Evolutionary conservation across 2,113 vertebrate species (phyloP).

Genomic region (Probosciger aterrimus): DNA sequence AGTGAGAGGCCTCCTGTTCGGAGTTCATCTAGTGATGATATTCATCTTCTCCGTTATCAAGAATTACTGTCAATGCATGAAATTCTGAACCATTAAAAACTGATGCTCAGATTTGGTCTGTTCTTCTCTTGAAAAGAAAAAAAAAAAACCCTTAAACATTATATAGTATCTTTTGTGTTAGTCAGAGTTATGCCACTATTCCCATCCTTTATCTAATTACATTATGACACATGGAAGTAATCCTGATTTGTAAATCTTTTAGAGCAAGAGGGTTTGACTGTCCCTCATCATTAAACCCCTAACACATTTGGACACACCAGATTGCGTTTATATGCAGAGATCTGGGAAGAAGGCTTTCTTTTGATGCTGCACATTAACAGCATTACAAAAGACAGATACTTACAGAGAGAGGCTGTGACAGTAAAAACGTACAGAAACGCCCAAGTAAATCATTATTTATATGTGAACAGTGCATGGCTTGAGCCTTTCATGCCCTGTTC

Average conservation of each 20-base stretch:
- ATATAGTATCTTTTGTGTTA: background rate
- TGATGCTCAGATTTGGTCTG: background rate
- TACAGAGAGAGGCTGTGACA: background rate
- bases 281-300: background rate
- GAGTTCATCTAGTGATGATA: background rate
- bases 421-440: background rate
- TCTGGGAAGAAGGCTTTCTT: background rate
- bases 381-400: background rate
- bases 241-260: background rate
- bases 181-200: background rate
- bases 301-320: background rate
- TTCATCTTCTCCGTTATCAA: background rate
- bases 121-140: background rate
- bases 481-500: background rate
- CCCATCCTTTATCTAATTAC: background rate
- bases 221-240: background rate
- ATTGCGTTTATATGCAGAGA: background rate
- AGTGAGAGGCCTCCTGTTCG: background rate
- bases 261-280: background rate
- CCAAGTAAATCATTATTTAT: background rate
- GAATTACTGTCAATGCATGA: background rate
- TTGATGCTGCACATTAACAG: background rate
- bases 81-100: background rate
- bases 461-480: background rate
- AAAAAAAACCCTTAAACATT: background rate